phyloP scores from a whole-genome alignment of 2,113 vertebrate genomes.

The Trinectes maculatus region DNA sequence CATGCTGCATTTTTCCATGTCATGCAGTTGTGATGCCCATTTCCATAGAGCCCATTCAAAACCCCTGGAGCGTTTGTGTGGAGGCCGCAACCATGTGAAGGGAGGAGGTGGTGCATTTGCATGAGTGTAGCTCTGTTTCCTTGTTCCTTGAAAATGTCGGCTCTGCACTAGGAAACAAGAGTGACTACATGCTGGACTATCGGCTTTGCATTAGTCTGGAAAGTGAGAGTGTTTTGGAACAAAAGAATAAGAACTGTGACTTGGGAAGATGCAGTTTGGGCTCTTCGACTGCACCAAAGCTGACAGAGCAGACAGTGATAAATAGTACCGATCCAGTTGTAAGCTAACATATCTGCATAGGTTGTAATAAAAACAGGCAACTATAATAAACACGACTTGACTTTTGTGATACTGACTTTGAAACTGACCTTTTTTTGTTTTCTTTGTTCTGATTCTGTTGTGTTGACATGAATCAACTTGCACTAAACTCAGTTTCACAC shows the following conservation, averaged over 20 bases:
- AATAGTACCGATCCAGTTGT: conserved; percentile 14
- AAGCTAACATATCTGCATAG: conserved; percentile 31
- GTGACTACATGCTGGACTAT: conserved; percentile 22
- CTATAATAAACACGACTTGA: conserved; percentile 17
- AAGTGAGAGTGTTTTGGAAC: conserved; percentile 1
- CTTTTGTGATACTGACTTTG: conserved; percentile 16
- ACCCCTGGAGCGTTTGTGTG: conserved; percentile 8
- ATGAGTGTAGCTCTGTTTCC: conserved; percentile 44
- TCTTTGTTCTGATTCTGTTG: neutral
- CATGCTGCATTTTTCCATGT: neutral
- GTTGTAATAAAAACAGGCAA: conserved; percentile 25
- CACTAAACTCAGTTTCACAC: conserved; percentile 6
- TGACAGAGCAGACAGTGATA: neutral
- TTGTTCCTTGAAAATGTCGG: conserved; percentile 30
- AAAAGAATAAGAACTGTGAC: neutral
- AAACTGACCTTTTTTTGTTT: neutral
- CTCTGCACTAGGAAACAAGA: neutral
- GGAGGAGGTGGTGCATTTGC: conserved; percentile 39
- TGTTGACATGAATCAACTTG: neutral
- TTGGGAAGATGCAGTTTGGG: neutral
- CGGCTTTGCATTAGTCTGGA: conserved; percentile 8
- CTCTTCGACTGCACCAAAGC: neutral
- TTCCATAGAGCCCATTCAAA: conserved; percentile 34
- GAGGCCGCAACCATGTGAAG: neutral
- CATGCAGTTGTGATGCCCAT: conserved; percentile 31